Conservation (phyloP, 2,113 vertebrate species). For the Hippolais icterina region DNA sequence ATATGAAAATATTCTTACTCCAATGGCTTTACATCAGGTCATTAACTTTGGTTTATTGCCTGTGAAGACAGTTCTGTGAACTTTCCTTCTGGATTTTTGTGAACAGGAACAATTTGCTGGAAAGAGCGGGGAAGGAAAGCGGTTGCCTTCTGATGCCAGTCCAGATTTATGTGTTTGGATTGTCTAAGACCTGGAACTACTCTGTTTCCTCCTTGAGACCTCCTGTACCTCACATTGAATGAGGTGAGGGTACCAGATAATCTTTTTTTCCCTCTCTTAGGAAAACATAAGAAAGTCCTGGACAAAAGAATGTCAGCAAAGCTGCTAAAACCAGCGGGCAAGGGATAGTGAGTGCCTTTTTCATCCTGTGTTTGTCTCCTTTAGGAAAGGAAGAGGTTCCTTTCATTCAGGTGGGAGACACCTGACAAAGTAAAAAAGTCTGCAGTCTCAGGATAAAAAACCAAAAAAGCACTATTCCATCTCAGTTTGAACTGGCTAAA, state of each 20-base stretch:
- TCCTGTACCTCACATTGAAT: not conserved
- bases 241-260: not conserved
- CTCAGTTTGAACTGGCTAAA: not conserved
- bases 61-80: not conserved
- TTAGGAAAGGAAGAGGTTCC: not conserved
- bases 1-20: slow-evolving; percentile 43
- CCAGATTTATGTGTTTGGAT: not conserved
- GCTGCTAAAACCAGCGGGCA: not conserved
- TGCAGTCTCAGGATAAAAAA: not conserved
- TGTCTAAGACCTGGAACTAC: not conserved
- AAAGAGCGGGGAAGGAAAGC: not conserved
- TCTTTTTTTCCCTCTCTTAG: not conserved
- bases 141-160: not conserved
- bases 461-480: not conserved
- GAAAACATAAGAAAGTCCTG: not conserved
- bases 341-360: not conserved
- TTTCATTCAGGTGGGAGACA: not conserved
- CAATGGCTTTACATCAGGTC: slow-evolving; percentile 22
- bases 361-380: not conserved
- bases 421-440: not conserved
- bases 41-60: slow-evolving; percentile 44
- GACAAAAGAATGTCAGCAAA: not conserved
- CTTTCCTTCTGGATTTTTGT: slow-evolving; percentile 2
- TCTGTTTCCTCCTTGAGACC: not conserved
- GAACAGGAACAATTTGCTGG: not conserved